Evolutionary conservation across 1,140 invertebrate species (phyloP).

Genomic region (Forficula auricularia): DNA sequence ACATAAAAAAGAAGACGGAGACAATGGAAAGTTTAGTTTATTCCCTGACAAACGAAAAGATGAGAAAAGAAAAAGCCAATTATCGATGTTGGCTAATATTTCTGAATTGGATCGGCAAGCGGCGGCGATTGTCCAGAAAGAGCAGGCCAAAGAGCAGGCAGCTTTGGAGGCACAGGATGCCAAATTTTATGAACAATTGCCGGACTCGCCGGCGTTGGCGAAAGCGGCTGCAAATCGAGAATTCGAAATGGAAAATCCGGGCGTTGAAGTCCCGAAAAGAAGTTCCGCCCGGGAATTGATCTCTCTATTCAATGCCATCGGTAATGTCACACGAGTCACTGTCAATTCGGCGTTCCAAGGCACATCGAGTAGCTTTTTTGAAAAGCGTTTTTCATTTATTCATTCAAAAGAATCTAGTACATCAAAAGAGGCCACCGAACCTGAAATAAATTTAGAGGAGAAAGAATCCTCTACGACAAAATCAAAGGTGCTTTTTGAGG

Average conservation of each 20-base stretch:
- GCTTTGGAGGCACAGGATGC: conserved; percentile 22
- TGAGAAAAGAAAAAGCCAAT: conserved; percentile 36
- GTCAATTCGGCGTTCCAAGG: conserved; percentile 31
- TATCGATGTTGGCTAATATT: conserved; percentile 55
- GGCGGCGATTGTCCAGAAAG: conserved; percentile 46
- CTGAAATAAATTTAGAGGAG: conserved; percentile 1
- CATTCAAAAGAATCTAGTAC: not conserved
- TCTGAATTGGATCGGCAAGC: conserved; percentile 64
- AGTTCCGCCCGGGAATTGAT: conserved; percentile 36
- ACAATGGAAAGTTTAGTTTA: not conserved
- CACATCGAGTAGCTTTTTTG: conserved; percentile 11
- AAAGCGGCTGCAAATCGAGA: conserved; percentile 20
- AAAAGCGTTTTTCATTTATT: conserved; percentile 14
- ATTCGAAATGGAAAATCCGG: not conserved
- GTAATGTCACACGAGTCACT: conserved; percentile 35
- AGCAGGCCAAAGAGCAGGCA: conserved; percentile 26
- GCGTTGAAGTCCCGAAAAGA: conserved; percentile 19
- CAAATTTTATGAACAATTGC: conserved; percentile 14
- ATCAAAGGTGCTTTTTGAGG: conserved; percentile 17
- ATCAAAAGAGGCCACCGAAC: not conserved
- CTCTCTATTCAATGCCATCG: conserved; percentile 42
- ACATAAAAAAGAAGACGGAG: conserved; percentile 11
- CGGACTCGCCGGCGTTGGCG: conserved; percentile 21
- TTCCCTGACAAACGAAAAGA: conserved; percentile 10
- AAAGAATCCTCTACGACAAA: conserved; percentile 13